Percentiles rank a stretch among this genome's conserved stretches.
These are phyloP conservation scores for Taphrorychus bicolor DNA, from an alignment of 2,888 invertebrate species.

Conservation along the genomic window DNA sequence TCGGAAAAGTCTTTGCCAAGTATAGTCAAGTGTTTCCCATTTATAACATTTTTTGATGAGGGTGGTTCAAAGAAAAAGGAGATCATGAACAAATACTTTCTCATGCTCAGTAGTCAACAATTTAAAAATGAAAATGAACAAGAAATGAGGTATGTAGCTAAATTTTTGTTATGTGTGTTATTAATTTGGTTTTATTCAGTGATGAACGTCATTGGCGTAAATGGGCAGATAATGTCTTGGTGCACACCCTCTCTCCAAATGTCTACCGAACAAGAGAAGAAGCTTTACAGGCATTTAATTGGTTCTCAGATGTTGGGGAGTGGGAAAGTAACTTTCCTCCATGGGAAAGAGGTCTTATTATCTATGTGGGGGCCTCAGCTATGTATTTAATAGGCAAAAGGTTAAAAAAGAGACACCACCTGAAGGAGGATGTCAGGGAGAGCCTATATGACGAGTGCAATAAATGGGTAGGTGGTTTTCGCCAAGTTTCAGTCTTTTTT, in stretches of 20 bases:
- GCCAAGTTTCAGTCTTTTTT: background rate
- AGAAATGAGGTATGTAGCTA: constrained; percentile 61
- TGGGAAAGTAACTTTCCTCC: constrained; percentile 89
- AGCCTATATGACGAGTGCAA: constrained; percentile 91
- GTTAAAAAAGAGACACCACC: constrained; percentile 83
- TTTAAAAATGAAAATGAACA: constrained; percentile 60
- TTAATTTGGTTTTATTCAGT: constrained; percentile 66
- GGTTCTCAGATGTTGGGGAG: constrained; percentile 92
- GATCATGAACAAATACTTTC: constrained; percentile 86
- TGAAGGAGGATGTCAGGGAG: constrained; percentile 87
- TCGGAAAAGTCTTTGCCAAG: constrained; percentile 67
- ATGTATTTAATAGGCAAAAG: constrained; percentile 94
- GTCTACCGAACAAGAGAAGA: constrained; percentile 89
- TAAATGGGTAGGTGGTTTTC: constrained; percentile 68
- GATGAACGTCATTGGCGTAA: constrained; percentile 94
- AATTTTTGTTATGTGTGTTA: background rate
- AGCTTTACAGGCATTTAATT: constrained; percentile 89
- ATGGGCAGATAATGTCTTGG: constrained; percentile 92
- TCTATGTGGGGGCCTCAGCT: constrained; percentile 90
- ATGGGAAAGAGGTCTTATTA: constrained; percentile 86
- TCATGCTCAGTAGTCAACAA: constrained; percentile 76
- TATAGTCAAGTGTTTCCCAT: constrained; percentile 80
- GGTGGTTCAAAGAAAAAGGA: constrained; percentile 73
- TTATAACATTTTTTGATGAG: constrained; percentile 71
- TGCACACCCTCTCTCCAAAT: constrained; percentile 95